Conservation (phyloP, 2,113 vertebrate genomes). For the Passer domesticus region DNA sequence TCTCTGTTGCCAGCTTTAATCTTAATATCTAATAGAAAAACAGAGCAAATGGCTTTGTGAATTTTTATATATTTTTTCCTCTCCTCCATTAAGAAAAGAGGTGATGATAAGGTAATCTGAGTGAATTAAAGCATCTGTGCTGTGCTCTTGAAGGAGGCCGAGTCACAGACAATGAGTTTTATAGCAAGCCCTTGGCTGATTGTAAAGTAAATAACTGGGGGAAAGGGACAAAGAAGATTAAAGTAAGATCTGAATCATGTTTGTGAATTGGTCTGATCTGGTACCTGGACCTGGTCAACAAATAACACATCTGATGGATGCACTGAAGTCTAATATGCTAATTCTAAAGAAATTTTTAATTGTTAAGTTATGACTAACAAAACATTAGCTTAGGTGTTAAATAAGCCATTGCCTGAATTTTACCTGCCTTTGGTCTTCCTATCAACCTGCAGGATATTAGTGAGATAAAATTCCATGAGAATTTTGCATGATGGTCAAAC, state of each 20-base stretch:
- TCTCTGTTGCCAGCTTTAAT: constrained; percentile 6
- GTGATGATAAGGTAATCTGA: neutral
- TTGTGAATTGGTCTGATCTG: neutral
- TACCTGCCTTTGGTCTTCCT: neutral
- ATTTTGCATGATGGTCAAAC: neutral
- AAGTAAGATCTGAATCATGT: neutral
- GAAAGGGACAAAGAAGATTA: neutral
- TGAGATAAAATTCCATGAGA: neutral
- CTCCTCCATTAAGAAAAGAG: constrained; percentile 23
- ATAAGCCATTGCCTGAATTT: neutral
- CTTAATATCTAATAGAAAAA: constrained; percentile 23
- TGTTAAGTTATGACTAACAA: neutral
- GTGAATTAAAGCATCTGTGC: neutral
- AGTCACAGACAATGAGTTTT: constrained; percentile 35
- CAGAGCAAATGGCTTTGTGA: neutral
- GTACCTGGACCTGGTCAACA: neutral
- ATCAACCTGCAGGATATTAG: neutral
- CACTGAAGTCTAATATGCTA: neutral
- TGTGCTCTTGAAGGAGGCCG: constrained; percentile 6
- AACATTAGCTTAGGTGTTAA: neutral
- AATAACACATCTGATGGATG: neutral
- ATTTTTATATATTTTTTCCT: neutral
- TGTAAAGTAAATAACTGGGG: constrained; percentile 27
- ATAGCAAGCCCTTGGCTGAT: neutral
- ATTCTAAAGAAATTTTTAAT: neutral